A percentile compares a stretch with the other conserved stretches of the same genome.
phyloP scores from a whole-genome alignment of 2,113 vertebrate species.

The Psettodes erumei region DNA sequence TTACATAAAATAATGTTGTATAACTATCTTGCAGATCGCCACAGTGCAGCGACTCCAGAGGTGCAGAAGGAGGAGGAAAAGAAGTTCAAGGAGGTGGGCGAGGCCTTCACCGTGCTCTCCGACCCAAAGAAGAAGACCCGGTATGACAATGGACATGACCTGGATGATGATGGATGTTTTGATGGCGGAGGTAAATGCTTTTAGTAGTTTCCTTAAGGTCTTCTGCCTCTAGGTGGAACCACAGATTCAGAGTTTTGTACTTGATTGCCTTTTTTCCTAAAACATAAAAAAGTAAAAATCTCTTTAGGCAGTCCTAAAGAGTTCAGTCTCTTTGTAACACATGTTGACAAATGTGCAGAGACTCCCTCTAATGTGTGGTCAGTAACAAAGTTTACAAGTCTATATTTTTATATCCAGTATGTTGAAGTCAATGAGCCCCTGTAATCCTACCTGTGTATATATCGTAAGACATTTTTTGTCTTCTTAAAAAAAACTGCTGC shows the following conservation, averaged over 20 bases:
- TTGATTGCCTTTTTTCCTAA: no score
- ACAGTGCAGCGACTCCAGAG: slow-evolving; percentile 91
- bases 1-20: not conserved
- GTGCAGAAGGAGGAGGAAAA: slow-evolving; percentile 97
- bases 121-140: slow-evolving; percentile 97
- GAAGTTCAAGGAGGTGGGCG: slow-evolving; percentile 97
- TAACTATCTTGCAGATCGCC: slow-evolving; percentile 86
- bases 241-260: not conserved
- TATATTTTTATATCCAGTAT: no score
- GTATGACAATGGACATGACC: slow-evolving; percentile 93
- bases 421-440: no score
- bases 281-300: no score
- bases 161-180: slow-evolving; percentile 90
- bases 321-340: no score
- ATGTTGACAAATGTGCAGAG: no score
- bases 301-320: no score
- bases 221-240: not conserved
- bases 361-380: no score
- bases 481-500: no score
- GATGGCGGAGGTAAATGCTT: slow-evolving; percentile 87
- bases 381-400: no score
- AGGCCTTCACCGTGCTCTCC: slow-evolving; percentile 95
- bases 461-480: no score
- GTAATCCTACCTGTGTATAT: no score
- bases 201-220: not conserved